phyloP scores from a whole-genome alignment of 2,797 vertebrate species.

The Sebastiscus albofasciatus region DNA sequence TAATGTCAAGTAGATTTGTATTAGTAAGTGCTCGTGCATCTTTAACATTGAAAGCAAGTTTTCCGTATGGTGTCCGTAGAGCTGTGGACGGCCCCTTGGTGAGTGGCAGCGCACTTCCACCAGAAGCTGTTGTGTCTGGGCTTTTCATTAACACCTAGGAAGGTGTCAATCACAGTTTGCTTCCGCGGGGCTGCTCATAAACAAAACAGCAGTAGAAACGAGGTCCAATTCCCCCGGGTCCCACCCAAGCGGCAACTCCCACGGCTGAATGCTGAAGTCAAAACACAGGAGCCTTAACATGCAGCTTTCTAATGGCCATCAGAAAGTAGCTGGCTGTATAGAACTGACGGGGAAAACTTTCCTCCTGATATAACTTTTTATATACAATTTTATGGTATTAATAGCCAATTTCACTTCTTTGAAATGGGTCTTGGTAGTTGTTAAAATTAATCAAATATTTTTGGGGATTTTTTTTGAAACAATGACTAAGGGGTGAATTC shows the following conservation, averaged over 20 bases:
- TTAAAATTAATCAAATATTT: not conserved
- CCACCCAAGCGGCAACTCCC: not conserved
- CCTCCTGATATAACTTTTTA: not conserved
- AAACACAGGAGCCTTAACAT: constrained; percentile 11
- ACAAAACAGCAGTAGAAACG: constrained; percentile 60
- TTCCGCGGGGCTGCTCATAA: constrained; percentile 61
- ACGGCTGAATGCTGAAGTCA: not conserved
- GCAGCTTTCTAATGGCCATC: not conserved
- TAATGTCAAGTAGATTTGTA: constrained; percentile 15
- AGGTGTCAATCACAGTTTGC: constrained; percentile 73
- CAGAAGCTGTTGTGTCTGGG: constrained; percentile 57
- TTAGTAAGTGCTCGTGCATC: not conserved
- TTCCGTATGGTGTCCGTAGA: constrained; percentile 29
- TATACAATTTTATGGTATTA: not conserved
- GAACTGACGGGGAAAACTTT: not conserved
- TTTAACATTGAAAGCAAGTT: constrained; percentile 15
- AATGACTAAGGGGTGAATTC: not conserved
- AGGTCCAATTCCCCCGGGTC: constrained; percentile 26
- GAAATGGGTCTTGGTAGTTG: not conserved
- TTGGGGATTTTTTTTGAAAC: not conserved
- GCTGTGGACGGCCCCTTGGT: constrained; percentile 13
- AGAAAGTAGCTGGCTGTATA: not conserved
- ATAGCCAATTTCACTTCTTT: not conserved
- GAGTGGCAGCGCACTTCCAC: constrained; percentile 57
- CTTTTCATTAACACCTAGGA: constrained; percentile 81